phyloP scores from a whole-genome alignment of 2,113 vertebrate genomes.

The Oreochromis aureus region DNA sequence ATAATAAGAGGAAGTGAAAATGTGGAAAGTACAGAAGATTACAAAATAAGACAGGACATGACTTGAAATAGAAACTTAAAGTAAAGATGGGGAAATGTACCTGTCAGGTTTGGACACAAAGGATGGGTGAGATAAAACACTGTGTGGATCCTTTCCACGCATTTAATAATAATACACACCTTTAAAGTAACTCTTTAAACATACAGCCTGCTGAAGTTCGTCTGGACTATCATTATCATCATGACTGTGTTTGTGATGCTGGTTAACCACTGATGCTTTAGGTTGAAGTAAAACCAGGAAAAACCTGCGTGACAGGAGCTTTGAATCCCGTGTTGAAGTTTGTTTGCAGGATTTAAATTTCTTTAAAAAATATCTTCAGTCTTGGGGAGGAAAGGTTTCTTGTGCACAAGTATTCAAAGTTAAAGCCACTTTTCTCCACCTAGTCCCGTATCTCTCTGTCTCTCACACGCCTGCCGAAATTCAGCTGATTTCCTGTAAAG shows the following conservation, averaged over 20 bases:
- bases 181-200: background rate
- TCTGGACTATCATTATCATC: background rate
- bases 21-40: background rate
- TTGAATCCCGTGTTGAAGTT: background rate
- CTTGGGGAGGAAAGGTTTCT: background rate
- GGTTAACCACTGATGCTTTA: background rate
- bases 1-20: background rate
- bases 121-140: background rate
- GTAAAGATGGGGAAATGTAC: background rate
- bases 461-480: background rate
- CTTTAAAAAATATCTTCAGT: background rate
- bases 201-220: background rate
- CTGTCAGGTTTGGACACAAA: background rate
- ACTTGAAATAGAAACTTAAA: background rate
- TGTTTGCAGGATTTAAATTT: background rate
- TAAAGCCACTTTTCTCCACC: background rate
- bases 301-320: background rate
- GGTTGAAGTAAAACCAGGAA: background rate
- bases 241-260: rapidly evolving
- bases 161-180: background rate
- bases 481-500: background rate
- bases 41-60: background rate
- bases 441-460: background rate
- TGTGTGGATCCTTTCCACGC: background rate
- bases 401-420: rapidly evolving